Evolutionary conservation across 2,888 invertebrate species (phyloP).

Genomic region (Caenorhabditis uteleia): DNA sequence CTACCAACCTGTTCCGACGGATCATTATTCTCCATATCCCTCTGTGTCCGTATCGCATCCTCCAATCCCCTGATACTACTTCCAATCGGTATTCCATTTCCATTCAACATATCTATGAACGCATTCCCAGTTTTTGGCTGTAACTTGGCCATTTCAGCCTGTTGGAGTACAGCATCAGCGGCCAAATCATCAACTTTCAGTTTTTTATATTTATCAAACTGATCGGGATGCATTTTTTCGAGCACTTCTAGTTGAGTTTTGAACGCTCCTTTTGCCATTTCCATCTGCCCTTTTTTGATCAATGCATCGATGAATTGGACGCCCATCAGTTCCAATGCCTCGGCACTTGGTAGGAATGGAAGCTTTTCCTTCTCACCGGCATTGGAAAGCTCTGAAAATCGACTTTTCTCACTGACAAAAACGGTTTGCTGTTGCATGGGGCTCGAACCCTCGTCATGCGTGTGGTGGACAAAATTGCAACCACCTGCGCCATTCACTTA

Average conservation of each 20-base stretch:
- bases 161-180: slow-evolving; percentile 62
- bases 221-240: slow-evolving; percentile 62
- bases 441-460: no score
- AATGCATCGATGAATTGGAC: slow-evolving; percentile 54
- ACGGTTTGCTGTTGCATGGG: no score
- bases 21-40: slow-evolving; percentile 57
- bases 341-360: slow-evolving; percentile 5
- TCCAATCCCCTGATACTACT: slow-evolving; percentile 53
- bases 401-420: no score
- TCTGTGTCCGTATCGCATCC: slow-evolving; percentile 58
- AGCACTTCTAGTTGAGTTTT: slow-evolving; percentile 62
- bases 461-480: no score
- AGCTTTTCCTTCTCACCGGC: neutral
- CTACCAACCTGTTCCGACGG: slow-evolving; percentile 61
- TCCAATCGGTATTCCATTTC: slow-evolving; percentile 64
- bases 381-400: no score
- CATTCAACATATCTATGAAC: slow-evolving; percentile 62
- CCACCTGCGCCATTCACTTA: no score
- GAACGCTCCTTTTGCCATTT: slow-evolving; percentile 65
- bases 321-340: slow-evolving; percentile 34
- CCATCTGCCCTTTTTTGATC: slow-evolving; percentile 63
- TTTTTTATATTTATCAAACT: slow-evolving; percentile 59
- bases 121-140: slow-evolving; percentile 59
- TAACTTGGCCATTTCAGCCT: slow-evolving; percentile 53
- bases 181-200: slow-evolving; percentile 59